Conservation (phyloP, 2,113 vertebrate genomes). For the Hippocampus mohnikei region DNA sequence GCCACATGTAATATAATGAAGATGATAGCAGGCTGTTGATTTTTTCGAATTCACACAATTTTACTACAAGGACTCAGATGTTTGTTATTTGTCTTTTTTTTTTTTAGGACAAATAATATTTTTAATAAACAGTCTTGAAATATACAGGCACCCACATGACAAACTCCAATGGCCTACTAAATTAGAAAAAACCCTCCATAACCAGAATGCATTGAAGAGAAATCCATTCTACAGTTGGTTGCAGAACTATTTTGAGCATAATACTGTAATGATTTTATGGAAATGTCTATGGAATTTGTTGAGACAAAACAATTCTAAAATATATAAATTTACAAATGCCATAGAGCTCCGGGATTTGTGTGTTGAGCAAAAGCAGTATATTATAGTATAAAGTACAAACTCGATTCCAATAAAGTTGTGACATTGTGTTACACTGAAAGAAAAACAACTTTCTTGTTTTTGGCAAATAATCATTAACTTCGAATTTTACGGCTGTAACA, state of each 20-base stretch:
- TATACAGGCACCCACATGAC: not conserved
- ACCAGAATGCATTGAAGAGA: not conserved
- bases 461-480: no score
- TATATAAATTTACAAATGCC: not conserved
- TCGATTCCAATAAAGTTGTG: no score
- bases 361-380: not conserved
- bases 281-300: not conserved
- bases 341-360: not conserved
- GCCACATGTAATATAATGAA: constrained; percentile 17
- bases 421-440: no score
- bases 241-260: not conserved
- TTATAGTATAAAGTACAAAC: not conserved
- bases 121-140: not conserved
- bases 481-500: no score
- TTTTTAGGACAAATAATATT: not conserved
- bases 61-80: not conserved
- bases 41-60: constrained; percentile 3
- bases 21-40: constrained; percentile 6
- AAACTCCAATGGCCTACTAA: not conserved
- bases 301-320: not conserved
- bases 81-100: no score
- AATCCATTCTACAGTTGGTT: not conserved
- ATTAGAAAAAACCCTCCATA: not conserved
- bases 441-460: no score
- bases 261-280: not conserved